Evolutionary conservation across 2,113 vertebrate species (phyloP), one percentile per base, ranked within the genome.

Genomic region (Boulengerochromis microlepis): DNA sequence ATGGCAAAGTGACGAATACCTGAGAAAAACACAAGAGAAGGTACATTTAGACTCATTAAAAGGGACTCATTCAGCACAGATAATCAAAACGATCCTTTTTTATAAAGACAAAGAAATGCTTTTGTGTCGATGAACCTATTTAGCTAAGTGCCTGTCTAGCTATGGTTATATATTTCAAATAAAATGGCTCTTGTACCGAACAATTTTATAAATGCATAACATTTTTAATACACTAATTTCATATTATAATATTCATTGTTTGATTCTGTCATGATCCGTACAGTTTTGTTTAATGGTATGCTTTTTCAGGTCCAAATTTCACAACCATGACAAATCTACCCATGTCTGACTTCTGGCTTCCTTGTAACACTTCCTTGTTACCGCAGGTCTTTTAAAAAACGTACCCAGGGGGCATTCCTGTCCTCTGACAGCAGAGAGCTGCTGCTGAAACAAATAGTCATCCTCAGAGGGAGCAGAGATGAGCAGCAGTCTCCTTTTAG

Each of bases 1-100:
- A 97, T 56, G 33, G 96, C 96, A 94, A 97, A 97, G 91, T 97
- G 97, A 19, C 97, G 96, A 89, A 97, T 95, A 31, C 97, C 97
- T 97, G 85, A 16, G 50, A 38, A 83, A 78, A 61, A 89, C 61
- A 83, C 2, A 22, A 13, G 40, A 16, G 31, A 59, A 82, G 5
- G 16, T 24, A 8, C 24, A 19, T 13, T 81, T 84, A 19, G 56
- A 2, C 31, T 31, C 9, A 22, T 74, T 52, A 26, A 33, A 80
- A 76, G 45, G 16, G 45, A n/a, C 18, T 4, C 74, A 52, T 33
- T 78, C 26, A 22, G 3, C 26, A 52, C 24, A 33, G 26, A 52
- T 40, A 19, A 42, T 35, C 19, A 56, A 35, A 80, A 16, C 5
- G 22, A 40, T 22, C 26, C 45, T 33, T 19, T 33, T 47, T 8